Evolutionary conservation across 1,140 invertebrate species (phyloP).

Genomic region (Zaprionus kolodkinae): DNA sequence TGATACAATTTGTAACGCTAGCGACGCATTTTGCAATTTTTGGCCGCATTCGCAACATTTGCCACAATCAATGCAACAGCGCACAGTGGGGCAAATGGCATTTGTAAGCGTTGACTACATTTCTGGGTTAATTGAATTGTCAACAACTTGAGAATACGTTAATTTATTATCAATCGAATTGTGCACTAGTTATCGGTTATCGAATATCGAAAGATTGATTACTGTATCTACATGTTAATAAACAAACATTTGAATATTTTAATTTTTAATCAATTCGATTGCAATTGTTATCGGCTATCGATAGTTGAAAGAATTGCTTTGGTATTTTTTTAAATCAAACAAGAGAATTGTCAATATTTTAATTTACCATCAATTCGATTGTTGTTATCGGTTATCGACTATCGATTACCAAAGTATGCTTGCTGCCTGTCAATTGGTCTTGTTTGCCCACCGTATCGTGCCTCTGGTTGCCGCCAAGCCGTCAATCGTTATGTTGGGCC

Average conservation of each 20-base stretch:
- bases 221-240: too few species aligned
- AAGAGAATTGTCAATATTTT: too few species aligned
- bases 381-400: neutral
- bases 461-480: conserved; percentile 17
- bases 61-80: conserved; percentile 23
- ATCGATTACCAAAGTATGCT: neutral
- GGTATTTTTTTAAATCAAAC: too few species aligned
- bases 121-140: neutral
- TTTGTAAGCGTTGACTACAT: neutral
- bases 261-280: too few species aligned
- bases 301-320: too few species aligned
- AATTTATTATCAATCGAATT: neutral
- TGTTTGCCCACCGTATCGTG: conserved; percentile 14
- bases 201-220: too few species aligned
- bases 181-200: neutral
- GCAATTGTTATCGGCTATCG: neutral
- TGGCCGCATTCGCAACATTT: conserved; percentile 27
- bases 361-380: too few species aligned
- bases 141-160: too few species aligned
- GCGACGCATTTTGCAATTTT: conserved; percentile 29
- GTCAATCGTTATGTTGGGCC: conserved; percentile 32
- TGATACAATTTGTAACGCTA: conserved; percentile 12
- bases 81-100: conserved; percentile 17
- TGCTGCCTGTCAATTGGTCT: neutral
- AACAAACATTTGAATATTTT: too few species aligned